Evolutionary conservation across 2,113 vertebrate genomes (phyloP).

Genomic region (Pygoscelis adeliae): DNA sequence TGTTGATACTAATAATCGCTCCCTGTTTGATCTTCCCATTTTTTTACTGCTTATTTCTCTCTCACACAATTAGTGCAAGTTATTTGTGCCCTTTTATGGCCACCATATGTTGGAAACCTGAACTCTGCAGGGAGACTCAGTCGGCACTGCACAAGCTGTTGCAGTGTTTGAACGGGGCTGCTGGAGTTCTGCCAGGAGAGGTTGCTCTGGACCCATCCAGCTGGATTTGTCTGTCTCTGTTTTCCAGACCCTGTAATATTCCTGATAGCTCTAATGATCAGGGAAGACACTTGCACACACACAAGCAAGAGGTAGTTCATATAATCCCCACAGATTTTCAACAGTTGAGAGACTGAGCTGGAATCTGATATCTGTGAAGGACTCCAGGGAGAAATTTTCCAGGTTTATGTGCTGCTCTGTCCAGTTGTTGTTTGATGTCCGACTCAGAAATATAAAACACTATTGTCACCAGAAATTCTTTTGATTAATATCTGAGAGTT

Average conservation of each 20-base stretch:
- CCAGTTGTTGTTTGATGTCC: background rate
- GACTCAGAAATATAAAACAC: background rate
- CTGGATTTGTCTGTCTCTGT: background rate
- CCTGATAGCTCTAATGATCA: background rate
- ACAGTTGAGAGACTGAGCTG: background rate
- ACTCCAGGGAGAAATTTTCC: background rate
- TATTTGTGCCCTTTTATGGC: background rate
- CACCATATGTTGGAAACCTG: background rate
- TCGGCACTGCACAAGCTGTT: background rate
- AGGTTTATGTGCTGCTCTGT: background rate
- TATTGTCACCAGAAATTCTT: background rate
- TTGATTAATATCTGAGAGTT: background rate
- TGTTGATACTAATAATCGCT: background rate
- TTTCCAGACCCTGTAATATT: background rate
- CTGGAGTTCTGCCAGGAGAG: background rate
- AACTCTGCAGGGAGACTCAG: background rate
- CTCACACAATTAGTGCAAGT: background rate
- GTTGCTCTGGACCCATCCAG: background rate
- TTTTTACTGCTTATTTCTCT: background rate
- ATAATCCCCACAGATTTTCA: background rate
- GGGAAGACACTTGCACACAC: background rate
- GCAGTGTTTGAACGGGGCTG: background rate
- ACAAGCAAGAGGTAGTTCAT: background rate
- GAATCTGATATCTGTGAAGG: background rate
- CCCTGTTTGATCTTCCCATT: background rate